phyloP scores from a whole-genome alignment of 2,888 invertebrate species.

The Gibbula magus region DNA sequence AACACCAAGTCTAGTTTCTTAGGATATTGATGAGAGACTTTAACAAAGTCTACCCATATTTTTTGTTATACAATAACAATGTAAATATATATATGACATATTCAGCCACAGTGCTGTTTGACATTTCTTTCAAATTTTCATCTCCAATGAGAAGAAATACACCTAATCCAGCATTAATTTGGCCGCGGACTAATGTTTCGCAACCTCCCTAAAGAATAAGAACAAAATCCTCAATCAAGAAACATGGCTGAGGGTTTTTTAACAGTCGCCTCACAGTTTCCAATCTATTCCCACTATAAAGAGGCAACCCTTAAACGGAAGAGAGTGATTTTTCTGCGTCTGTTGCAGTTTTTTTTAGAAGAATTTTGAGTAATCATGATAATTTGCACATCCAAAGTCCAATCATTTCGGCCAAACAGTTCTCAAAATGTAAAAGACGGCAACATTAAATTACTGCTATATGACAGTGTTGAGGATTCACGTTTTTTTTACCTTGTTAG shows the following conservation, averaged over 20 bases:
- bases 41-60: too few relatives aligned
- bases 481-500: constrained; percentile 11
- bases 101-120: too few relatives aligned
- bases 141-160: too few relatives aligned
- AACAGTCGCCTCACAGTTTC: constrained; percentile 12
- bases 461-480: not conserved
- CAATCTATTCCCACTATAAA: constrained; percentile 11
- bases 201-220: constrained; percentile 3
- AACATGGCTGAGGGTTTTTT: constrained; percentile 13
- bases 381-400: constrained; percentile 14
- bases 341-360: constrained; percentile 1
- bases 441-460: constrained; percentile 7
- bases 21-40: too few relatives aligned
- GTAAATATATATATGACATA: too few relatives aligned
- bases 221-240: constrained; percentile 19
- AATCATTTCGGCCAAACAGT: constrained; percentile 9
- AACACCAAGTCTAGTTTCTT: too few relatives aligned
- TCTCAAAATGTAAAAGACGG: constrained; percentile 4
- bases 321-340: constrained; percentile 2
- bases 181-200: not conserved
- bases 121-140: too few relatives aligned
- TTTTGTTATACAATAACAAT: too few relatives aligned
- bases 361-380: constrained; percentile 17
- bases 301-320: constrained; percentile 4
- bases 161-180: too few relatives aligned